Evolutionary conservation across 2,888 invertebrate species (phyloP), one percentile per base, ranked within the genome.

Genomic region (Stenotaenia linearis): DNA sequence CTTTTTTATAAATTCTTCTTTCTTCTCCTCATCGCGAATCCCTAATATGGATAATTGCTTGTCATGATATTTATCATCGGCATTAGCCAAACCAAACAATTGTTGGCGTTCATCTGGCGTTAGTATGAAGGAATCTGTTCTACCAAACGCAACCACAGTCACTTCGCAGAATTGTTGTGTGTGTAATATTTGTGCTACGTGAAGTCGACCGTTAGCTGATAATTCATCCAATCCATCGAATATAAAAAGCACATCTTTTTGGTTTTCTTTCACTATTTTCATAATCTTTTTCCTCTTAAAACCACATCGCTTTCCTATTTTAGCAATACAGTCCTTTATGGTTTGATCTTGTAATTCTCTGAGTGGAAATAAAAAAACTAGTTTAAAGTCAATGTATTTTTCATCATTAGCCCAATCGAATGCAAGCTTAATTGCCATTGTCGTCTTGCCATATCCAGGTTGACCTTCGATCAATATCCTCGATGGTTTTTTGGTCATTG

Each of bases 361-460:
- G 2, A 40, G 2, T 6, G 40, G 40, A 7, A 40, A 12, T 9
- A 40, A 40, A 15, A 40, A 40, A 12, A 40, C 40, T 12, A 40
- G 12, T 40, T 40, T 2, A 15, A 40, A 40, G 40, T 15, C 12
- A 2, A 40, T 40, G 15, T 40, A 40, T 40, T 40, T 15, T 40
- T 40, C 40, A 12, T 40, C 15, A 6, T 2, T 12, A 2, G 40
- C 40, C 40, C 40, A 40, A 12, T 40, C 40, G 40, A 9, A 15
- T 9, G 15, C 40, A 6, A 40, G 15, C 12, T 40, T 40, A 15
- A 12, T 15, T 9, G 40, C 40, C 10, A 40, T 2, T 2, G 40
- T 15, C 5, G 10, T 40, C 15, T 40, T 81, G 81, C 79, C 82
- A 81, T 81, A 85, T 84, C 40, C 40, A 15, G 40, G 40, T 40